These are phyloP conservation scores for Clanis bilineata DNA, from an alignment of 2,888 invertebrate species.

Conservation along the genomic window DNA sequence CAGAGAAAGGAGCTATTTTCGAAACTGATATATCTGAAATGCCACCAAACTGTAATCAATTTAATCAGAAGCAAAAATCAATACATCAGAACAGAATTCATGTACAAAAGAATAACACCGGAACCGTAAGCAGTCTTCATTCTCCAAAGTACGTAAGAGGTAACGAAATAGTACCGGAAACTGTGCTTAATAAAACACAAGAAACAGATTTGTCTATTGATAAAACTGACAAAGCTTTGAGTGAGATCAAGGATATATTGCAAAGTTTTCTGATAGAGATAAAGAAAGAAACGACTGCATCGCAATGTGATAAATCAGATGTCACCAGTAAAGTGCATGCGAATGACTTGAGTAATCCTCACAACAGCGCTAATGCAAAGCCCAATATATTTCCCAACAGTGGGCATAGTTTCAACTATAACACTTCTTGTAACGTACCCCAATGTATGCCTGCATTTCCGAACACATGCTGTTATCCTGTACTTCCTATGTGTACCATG, in stretches of 20 bases:
- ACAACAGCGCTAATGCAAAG: slow-evolving; percentile 32
- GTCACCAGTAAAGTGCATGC: slow-evolving; percentile 33
- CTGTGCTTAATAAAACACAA: slow-evolving; percentile 50
- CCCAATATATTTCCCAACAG: slow-evolving; percentile 36
- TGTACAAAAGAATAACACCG: slow-evolving; percentile 36
- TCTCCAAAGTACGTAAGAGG: slow-evolving; percentile 32
- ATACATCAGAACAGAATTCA: slow-evolving; percentile 17
- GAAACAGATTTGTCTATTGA: slow-evolving; percentile 45
- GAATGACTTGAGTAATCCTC: slow-evolving; percentile 29
- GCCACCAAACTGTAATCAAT: not conserved
- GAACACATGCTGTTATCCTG: slow-evolving; percentile 64
- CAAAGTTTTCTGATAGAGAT: slow-evolving; percentile 68
- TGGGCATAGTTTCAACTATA: slow-evolving; percentile 45
- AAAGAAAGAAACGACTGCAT: slow-evolving; percentile 56
- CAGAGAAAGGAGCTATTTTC: slow-evolving; percentile 26
- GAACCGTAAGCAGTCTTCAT: slow-evolving; percentile 41
- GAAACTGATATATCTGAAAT: slow-evolving; percentile 35
- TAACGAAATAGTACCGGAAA: slow-evolving; percentile 31
- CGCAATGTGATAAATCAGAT: slow-evolving; percentile 50
- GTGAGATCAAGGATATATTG: slow-evolving; percentile 71
- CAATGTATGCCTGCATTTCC: slow-evolving; percentile 46
- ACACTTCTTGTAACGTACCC: slow-evolving; percentile 37
- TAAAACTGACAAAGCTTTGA: slow-evolving; percentile 67
- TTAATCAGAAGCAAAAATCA: slow-evolving; percentile 17
- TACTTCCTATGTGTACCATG: slow-evolving; percentile 64